phyloP scores from a whole-genome alignment of 1,140 invertebrate genomes.

The Trichonephila clavata region DNA sequence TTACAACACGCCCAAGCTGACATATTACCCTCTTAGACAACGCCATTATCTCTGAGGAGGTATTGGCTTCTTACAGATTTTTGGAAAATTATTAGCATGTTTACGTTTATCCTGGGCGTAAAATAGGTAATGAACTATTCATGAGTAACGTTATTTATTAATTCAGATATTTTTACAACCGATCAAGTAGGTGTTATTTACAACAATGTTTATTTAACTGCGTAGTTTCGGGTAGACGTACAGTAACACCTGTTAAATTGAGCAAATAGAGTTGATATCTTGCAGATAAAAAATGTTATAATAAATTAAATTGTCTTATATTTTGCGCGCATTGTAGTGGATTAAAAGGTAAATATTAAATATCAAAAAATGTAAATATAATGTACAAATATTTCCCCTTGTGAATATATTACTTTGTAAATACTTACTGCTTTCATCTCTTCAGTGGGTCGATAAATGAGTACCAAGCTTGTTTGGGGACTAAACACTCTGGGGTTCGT shows the following conservation, averaged over 20 bases:
- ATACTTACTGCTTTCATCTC: too few species aligned
- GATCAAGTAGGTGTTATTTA: not conserved
- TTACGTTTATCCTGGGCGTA: not conserved
- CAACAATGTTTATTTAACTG: constrained; percentile 8
- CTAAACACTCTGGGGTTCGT: too few species aligned
- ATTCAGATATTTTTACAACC: not conserved
- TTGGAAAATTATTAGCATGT: not conserved
- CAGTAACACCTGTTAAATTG: not conserved
- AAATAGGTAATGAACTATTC: not conserved
- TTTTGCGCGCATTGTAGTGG: too few species aligned
- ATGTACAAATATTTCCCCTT: too few species aligned
- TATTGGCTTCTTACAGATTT: not conserved
- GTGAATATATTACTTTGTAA: too few species aligned
- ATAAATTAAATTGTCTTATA: too few species aligned
- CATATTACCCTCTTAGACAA: not conserved
- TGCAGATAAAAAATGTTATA: not conserved
- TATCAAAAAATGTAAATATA: too few species aligned
- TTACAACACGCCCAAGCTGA: not conserved
- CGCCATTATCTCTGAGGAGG: not conserved
- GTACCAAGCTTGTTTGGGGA: too few species aligned
- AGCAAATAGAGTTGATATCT: not conserved
- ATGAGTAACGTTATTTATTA: not conserved
- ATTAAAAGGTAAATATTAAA: too few species aligned
- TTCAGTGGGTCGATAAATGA: too few species aligned
- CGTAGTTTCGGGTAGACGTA: not conserved